These are phyloP conservation scores for Brachycybe producta DNA, from an alignment of 2,888 invertebrate genomes.

Conservation along the genomic window DNA sequence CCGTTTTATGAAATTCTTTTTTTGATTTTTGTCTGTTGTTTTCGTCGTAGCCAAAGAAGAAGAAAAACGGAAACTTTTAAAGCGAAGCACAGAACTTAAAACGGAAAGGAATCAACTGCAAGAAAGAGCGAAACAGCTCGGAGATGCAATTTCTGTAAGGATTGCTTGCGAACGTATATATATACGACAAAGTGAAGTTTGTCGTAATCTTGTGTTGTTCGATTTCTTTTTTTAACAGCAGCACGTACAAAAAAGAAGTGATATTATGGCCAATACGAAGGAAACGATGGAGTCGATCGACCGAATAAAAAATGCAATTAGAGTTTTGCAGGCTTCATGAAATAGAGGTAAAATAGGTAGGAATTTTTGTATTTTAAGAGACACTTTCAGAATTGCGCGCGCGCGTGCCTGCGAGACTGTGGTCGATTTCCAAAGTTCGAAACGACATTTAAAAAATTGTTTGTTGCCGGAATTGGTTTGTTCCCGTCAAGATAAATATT, in stretches of 20 bases:
- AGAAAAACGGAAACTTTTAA: slow-evolving; percentile 16
- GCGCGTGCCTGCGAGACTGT: too few species aligned
- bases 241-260: slow-evolving; percentile 9
- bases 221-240: neutral
- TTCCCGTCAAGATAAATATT: too few species aligned
- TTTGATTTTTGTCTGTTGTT: neutral
- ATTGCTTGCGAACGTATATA: neutral
- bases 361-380: too few species aligned
- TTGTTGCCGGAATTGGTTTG: too few species aligned
- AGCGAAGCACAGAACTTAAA: slow-evolving; percentile 14
- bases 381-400: too few species aligned
- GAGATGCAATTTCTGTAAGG: slow-evolving; percentile 9
- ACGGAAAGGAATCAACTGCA: slow-evolving; percentile 10
- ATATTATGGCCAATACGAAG: slow-evolving; percentile 1
- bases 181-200: too few species aligned
- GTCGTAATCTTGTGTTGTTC: neutral
- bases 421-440: too few species aligned
- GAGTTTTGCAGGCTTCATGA: slow-evolving; percentile 16
- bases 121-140: slow-evolving; percentile 14
- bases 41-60: slow-evolving; percentile 6
- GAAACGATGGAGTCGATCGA: slow-evolving; percentile 15
- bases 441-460: too few species aligned
- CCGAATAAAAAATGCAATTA: slow-evolving; percentile 12
- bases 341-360: too few species aligned
- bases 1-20: too few species aligned